These are phyloP conservation scores for Podarcis muralis DNA, from an alignment of 2,113 vertebrate genomes.

Conservation along the genomic window DNA sequence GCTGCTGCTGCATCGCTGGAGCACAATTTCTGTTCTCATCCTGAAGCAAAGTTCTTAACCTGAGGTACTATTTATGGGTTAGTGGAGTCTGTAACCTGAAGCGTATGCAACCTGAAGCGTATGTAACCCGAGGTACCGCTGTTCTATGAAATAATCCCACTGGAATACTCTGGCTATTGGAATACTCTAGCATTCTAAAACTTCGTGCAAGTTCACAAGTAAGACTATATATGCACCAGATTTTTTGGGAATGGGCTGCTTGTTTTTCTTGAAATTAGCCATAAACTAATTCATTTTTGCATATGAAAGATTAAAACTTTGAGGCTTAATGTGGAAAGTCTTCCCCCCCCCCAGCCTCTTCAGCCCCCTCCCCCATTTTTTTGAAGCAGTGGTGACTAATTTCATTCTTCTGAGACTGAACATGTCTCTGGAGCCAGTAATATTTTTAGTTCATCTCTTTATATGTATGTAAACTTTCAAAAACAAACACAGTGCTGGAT, in stretches of 20 bases:
- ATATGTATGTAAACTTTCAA: background rate
- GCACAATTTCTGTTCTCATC: too few species aligned
- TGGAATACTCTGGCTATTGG: background rate
- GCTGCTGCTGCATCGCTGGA: too few species aligned
- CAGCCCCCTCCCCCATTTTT: background rate
- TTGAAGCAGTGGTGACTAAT: background rate
- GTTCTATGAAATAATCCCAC: background rate
- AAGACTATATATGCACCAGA: background rate
- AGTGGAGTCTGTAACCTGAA: too few species aligned
- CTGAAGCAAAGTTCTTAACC: too few species aligned
- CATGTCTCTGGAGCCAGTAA: background rate
- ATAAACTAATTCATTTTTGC: background rate
- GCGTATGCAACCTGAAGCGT: too few species aligned
- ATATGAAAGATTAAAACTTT: background rate
- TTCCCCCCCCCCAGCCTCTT: background rate
- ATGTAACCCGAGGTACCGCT: too few species aligned
- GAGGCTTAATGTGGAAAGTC: background rate
- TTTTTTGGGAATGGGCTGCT: background rate
- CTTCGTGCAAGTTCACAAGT: background rate
- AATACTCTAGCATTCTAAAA: background rate
- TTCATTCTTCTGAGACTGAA: background rate
- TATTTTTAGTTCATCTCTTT: background rate
- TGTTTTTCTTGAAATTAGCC: background rate
- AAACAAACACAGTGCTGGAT: background rate
- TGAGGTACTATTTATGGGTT: background rate